These are phyloP conservation scores for Ictidomys tridecemlineatus DNA, from an alignment of 2,113 vertebrate genomes.

Conservation along the genomic window DNA sequence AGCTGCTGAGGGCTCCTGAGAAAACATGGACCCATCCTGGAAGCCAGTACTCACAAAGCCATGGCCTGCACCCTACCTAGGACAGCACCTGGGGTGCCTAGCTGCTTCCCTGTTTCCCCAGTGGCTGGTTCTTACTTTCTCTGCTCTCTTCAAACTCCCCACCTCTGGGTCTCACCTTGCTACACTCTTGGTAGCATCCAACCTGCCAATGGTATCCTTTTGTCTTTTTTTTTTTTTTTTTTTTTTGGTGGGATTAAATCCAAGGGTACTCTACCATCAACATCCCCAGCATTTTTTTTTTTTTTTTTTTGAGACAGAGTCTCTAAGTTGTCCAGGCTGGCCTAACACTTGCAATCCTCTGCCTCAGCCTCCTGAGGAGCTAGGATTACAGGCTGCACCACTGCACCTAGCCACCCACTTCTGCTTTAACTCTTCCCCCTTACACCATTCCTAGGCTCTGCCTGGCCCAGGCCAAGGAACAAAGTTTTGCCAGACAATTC, in stretches of 20 bases:
- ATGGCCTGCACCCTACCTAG: accelerated
- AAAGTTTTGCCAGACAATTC: neutral
- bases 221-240: too few relatives aligned
- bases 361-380: too few relatives aligned
- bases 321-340: too few relatives aligned
- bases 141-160: neutral
- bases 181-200: neutral
- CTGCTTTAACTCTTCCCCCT: neutral
- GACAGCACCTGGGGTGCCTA: accelerated
- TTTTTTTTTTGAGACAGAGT: too few relatives aligned
- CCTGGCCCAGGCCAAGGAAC: neutral
- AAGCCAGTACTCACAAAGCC: neutral
- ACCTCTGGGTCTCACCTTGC: neutral
- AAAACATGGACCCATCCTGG: neutral
- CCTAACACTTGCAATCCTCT: too few relatives aligned
- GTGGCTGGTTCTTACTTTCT: neutral
- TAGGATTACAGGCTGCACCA: neutral
- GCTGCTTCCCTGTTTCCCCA: neutral
- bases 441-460: neutral
- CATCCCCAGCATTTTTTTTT: too few relatives aligned
- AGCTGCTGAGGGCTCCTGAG: neutral
- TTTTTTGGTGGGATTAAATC: too few relatives aligned
- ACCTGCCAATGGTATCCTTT: neutral
- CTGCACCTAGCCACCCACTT: neutral
- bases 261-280: too few relatives aligned